These are phyloP conservation scores for Torymus tubicola DNA, from an alignment of 2,888 invertebrate species.

Conservation along the genomic window DNA sequence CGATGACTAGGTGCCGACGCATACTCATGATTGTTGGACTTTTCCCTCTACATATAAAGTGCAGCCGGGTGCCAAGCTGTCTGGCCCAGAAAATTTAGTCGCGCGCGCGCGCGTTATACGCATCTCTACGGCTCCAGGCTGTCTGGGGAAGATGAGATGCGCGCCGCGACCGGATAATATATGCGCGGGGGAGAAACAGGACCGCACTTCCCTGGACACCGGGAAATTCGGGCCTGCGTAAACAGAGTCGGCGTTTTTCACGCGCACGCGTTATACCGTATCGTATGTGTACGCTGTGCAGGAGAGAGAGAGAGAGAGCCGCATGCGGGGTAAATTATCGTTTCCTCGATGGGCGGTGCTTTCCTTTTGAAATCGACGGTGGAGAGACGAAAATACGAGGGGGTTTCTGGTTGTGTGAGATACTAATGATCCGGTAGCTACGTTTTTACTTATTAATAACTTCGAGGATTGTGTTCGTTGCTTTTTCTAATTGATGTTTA, in stretches of 20 bases:
- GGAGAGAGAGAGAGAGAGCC: too few relatives aligned
- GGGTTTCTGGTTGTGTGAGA: too few relatives aligned
- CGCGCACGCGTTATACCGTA: background rate
- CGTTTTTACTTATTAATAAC: too few relatives aligned
- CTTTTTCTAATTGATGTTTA: too few relatives aligned
- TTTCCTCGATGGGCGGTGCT: slow-evolving; percentile 36
- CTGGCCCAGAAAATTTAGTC: slow-evolving; percentile 55
- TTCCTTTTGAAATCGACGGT: background rate
- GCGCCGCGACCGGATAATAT: slow-evolving; percentile 5
- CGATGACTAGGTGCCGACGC: slow-evolving; percentile 27
- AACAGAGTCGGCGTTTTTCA: slow-evolving; percentile 32
- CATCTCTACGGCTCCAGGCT: background rate
- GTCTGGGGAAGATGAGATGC: slow-evolving; percentile 13
- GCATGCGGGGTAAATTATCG: slow-evolving; percentile 19
- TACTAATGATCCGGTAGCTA: too few relatives aligned
- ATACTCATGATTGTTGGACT: background rate
- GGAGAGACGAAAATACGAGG: background rate
- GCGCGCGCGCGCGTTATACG: too few relatives aligned
- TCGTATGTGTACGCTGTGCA: too few relatives aligned
- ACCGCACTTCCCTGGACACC: slow-evolving; percentile 3
- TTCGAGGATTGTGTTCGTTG: too few relatives aligned
- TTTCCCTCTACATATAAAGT: slow-evolving; percentile 15
- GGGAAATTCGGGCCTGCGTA: slow-evolving; percentile 18
- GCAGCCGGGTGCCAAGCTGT: slow-evolving; percentile 66
- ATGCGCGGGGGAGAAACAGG: background rate